Percentiles rank a stretch among this genome's conserved stretches.
Conservation (phyloP, 1,140 invertebrate species). For the Orchestia grillus region DNA sequence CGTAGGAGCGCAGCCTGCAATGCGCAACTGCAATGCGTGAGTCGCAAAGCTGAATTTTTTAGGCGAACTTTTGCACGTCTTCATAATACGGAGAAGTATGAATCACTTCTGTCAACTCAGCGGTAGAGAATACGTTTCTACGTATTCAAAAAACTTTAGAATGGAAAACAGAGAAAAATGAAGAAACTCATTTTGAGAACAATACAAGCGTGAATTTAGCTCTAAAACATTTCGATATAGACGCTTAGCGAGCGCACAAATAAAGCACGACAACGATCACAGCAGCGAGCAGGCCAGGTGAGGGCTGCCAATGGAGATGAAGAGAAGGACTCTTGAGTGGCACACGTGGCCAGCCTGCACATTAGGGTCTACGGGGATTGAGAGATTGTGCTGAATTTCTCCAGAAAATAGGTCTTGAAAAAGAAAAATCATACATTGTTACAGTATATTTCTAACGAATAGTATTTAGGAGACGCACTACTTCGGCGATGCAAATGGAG, state of each 20-base stretch:
- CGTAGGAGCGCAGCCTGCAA: too few species aligned
- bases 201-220: neutral
- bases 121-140: neutral
- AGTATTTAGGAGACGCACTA: too few species aligned
- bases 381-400: too few species aligned
- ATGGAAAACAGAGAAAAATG: neutral
- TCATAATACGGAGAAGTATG: neutral
- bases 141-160: neutral
- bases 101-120: neutral
- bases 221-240: neutral
- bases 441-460: too few species aligned
- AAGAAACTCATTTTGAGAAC: neutral
- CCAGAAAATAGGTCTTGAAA: too few species aligned
- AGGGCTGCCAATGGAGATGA: neutral
- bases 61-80: neutral
- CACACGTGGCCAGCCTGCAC: too few species aligned
- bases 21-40: neutral
- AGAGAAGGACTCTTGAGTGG: too few species aligned
- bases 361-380: too few species aligned
- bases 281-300: neutral
- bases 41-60: neutral
- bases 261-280: neutral
- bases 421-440: too few species aligned
- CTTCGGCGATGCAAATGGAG: too few species aligned
- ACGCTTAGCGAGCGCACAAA: neutral